Percentiles rank a stretch among this genome's conserved stretches.
Conservation (phyloP, 64 coral and sea anemone species). For the Montipora foliosa region DNA sequence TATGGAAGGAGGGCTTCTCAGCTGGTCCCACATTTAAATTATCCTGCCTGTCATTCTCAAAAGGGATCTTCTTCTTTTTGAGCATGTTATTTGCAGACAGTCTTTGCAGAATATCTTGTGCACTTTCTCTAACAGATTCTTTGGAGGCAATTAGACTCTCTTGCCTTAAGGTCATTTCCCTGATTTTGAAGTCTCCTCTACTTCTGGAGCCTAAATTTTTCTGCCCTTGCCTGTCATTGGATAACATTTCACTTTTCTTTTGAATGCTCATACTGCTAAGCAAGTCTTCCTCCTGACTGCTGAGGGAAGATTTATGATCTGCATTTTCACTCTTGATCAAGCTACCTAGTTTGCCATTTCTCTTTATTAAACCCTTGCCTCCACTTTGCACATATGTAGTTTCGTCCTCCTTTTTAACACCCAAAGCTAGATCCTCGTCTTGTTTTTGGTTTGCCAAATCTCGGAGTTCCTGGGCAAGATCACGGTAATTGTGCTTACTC, state of each 20-base stretch:
- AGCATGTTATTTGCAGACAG: neutral
- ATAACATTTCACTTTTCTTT: neutral
- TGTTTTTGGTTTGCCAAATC: neutral
- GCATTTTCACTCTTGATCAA: neutral
- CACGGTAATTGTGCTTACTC: neutral
- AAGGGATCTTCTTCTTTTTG: neutral
- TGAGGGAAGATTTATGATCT: neutral
- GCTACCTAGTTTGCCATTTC: neutral
- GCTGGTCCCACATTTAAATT: neutral
- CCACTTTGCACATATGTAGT: neutral
- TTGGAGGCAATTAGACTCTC: neutral
- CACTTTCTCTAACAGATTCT: neutral
- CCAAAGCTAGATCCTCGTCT: neutral
- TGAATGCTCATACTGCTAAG: neutral
- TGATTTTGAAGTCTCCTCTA: neutral
- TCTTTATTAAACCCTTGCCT: neutral
- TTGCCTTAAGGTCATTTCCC: neutral
- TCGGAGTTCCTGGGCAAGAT: neutral
- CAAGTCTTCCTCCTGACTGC: neutral
- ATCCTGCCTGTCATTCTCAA: neutral
- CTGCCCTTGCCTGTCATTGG: neutral
- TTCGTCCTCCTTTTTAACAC: neutral
- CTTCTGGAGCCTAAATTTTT: neutral
- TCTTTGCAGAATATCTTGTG: neutral
- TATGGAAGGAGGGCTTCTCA: constrained; percentile 42